Evolutionary conservation across 2,888 invertebrate genomes (phyloP), one percentile per base, ranked within the genome.

Genomic region (Cinara cedri): DNA sequence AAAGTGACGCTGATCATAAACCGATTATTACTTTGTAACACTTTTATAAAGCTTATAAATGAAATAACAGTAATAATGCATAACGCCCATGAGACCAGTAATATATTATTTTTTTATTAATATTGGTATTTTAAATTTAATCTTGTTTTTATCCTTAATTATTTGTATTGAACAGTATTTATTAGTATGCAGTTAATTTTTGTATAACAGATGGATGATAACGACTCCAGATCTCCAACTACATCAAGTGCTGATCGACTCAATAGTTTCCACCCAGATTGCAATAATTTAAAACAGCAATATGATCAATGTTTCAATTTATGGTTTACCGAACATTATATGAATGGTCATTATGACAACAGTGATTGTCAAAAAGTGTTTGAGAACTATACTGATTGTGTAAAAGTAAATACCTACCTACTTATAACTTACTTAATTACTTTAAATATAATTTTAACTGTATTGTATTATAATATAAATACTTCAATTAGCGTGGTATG

Each of bases 151-250:
- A 34, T 4, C 6, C 6, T 4, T 16, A 13, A 34, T 34, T 34
- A 6, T 34, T 6, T 34, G 6, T 34, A 6, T 6, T 6, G 34
- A 34, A 34, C 34, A 34, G 34, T 34, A 34, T 34, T 34, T 34
- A 34, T 3, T 34, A 34, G 6, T 34, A 4, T 34, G 42, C 19
- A 42, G 21, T 71, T 16, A 16, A n/a, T n/a, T n/a, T 74, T 74
- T 74, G 16, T 42, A 11, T 62, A 51, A 65, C 54, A 75, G 74
- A 75, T 75, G 74, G 74, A n/a, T 75, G 74, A 75, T 75, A 75
- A 42, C n/a, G 65, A 65, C 24, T 65, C 63, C 16, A 65, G 44
- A 4, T 2, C 74, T 24, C 4, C 42, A 21, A 42, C 63, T 42
- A 9, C 74, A n/a, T n/a, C n/a, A 13, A 74, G 21, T 13, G 74